A percentile compares a stretch with the other conserved stretches of the same genome.
These are phyloP conservation scores for Orientallactaga bullata DNA, from an alignment of 2,113 vertebrate genomes.

Conservation along the genomic window DNA sequence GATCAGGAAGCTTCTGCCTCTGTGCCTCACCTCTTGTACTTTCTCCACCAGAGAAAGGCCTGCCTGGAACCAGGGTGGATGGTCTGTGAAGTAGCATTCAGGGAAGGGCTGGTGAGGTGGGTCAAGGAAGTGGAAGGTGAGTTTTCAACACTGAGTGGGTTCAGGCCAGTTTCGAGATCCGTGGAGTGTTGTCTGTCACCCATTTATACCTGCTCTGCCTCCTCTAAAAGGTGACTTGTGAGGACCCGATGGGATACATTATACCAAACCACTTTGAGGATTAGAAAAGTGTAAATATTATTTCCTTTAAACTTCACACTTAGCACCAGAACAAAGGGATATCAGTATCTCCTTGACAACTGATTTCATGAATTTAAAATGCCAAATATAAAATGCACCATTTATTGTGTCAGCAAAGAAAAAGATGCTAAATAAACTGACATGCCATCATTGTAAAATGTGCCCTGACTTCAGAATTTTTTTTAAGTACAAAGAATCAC, in stretches of 20 bases:
- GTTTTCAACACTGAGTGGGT: not conserved
- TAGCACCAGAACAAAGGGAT: not conserved
- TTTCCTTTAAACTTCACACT: slow-evolving; percentile 5
- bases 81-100: not conserved
- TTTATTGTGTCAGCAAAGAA: not conserved
- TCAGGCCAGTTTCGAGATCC: not conserved
- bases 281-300: not conserved
- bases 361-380: slow-evolving; percentile 17
- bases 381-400: not conserved
- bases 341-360: not conserved
- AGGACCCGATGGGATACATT: not conserved
- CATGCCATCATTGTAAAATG: not conserved
- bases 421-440: slow-evolving; percentile 20
- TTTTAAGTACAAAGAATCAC: not conserved
- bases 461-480: not conserved
- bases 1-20: not conserved
- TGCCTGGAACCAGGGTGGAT: not conserved
- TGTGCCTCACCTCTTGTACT: not conserved
- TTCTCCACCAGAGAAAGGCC: not conserved
- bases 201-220: not conserved
- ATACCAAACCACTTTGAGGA: not conserved
- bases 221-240: not conserved
- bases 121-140: not conserved
- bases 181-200: not conserved
- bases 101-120: not conserved